phyloP scores from a whole-genome alignment of 2,888 invertebrate genomes.

The Tethea ocularis region DNA sequence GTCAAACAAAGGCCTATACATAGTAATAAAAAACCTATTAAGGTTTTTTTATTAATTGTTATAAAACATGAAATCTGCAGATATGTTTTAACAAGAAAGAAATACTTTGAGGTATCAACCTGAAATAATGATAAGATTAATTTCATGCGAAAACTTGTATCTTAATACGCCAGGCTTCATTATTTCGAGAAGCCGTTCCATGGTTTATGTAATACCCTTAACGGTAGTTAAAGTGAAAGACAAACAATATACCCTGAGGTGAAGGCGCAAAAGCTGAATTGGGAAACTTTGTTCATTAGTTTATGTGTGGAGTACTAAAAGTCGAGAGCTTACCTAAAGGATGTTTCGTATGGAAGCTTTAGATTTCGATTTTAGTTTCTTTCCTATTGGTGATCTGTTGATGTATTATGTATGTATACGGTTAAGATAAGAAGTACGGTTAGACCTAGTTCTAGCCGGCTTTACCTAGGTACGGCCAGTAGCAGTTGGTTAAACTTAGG shows the following conservation, averaged over 20 bases:
- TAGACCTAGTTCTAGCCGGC: no score
- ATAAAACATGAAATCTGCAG: no score
- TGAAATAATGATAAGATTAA: no score
- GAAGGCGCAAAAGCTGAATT: constrained; percentile 46
- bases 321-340: constrained; percentile 38
- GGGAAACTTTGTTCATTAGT: constrained; percentile 69
- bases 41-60: no score
- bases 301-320: constrained; percentile 47
- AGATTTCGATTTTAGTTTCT: not conserved
- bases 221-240: constrained; percentile 37
- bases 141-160: not conserved
- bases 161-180: not conserved
- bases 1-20: no score
- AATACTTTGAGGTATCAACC: no score
- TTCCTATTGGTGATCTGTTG: not conserved
- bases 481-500: no score
- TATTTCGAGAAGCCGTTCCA: not conserved
- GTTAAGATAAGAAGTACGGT: no score
- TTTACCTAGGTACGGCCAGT: no score
- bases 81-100: no score
- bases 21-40: no score
- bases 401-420: no score
- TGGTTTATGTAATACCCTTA: constrained; percentile 9
- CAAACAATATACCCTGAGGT: constrained; percentile 51
- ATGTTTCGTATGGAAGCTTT: constrained; percentile 5